Conservation (phyloP, 2,113 vertebrate species). For the Coturnix japonica region DNA sequence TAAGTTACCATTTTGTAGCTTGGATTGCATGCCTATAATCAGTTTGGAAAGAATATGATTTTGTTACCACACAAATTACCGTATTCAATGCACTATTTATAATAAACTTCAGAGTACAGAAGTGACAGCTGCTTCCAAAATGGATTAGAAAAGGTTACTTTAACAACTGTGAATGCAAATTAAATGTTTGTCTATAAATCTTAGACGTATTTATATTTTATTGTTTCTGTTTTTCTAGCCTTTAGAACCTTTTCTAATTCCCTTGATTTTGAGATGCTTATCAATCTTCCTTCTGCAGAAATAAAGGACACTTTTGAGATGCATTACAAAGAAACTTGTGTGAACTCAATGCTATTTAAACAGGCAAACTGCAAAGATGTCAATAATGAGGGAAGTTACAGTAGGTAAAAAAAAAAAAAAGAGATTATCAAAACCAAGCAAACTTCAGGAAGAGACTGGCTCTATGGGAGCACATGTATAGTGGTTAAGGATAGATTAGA, state of each 20-base stretch:
- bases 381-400: neutral
- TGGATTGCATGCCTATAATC: slow-evolving; percentile 62
- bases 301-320: neutral
- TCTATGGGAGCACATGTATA: neutral
- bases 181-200: neutral
- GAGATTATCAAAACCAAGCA: neutral
- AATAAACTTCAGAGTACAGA: neutral
- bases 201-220: neutral
- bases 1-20: slow-evolving; percentile 62
- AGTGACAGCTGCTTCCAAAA: neutral
- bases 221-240: neutral
- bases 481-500: neutral
- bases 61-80: slow-evolving; percentile 28
- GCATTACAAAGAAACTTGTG: neutral
- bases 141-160: neutral
- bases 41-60: slow-evolving; percentile 19
- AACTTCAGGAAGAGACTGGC: neutral
- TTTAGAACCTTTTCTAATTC: neutral
- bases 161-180: slow-evolving; percentile 7
- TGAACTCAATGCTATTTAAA: neutral
- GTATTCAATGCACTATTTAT: slow-evolving; percentile 3
- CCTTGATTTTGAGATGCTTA: neutral
- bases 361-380: neutral
- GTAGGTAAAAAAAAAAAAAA: neutral
- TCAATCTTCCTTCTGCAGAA: neutral